These are phyloP conservation scores for Hecatera dysodea DNA, from an alignment of 2,888 invertebrate genomes.

Conservation along the genomic window DNA sequence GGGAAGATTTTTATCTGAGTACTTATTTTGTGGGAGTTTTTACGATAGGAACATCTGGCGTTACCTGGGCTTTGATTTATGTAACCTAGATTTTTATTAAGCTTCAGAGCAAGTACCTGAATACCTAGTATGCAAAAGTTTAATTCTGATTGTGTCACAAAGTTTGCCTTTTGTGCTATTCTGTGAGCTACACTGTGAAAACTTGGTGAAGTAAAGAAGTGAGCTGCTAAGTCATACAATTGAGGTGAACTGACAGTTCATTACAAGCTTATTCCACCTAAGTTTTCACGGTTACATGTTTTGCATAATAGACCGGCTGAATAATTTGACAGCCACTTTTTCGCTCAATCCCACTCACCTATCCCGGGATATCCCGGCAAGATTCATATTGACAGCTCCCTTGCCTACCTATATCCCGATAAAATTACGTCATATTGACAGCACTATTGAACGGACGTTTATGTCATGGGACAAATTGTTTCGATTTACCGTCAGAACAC, in stretches of 20 bases:
- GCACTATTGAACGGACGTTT: conserved; percentile 47
- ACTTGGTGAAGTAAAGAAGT: too few species aligned
- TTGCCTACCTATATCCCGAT: neutral
- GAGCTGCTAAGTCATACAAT: too few species aligned
- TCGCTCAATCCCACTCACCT: neutral
- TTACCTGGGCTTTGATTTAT: conserved; percentile 36
- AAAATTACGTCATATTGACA: conserved; percentile 44
- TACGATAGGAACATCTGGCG: conserved; percentile 27
- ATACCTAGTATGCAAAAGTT: neutral
- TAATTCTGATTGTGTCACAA: too few species aligned
- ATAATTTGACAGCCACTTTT: conserved; percentile 2
- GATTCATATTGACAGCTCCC: conserved; percentile 35
- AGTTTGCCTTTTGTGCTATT: too few species aligned
- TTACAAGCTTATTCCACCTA: too few species aligned
- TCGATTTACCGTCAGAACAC: conserved; percentile 36
- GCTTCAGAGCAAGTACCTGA: neutral
- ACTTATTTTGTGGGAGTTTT: conserved; percentile 33
- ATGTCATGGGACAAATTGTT: conserved; percentile 50
- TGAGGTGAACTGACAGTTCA: too few species aligned
- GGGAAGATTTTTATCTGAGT: conserved; percentile 25
- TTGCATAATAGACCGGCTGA: neutral
- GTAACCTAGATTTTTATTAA: conserved; percentile 12
- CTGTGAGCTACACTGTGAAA: too few species aligned
- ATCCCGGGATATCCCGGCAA: conserved; percentile 3
- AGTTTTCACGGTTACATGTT: too few species aligned